phyloP scores from a whole-genome alignment of 2,113 vertebrate genomes.

The Pomatostomus ruficeps region DNA sequence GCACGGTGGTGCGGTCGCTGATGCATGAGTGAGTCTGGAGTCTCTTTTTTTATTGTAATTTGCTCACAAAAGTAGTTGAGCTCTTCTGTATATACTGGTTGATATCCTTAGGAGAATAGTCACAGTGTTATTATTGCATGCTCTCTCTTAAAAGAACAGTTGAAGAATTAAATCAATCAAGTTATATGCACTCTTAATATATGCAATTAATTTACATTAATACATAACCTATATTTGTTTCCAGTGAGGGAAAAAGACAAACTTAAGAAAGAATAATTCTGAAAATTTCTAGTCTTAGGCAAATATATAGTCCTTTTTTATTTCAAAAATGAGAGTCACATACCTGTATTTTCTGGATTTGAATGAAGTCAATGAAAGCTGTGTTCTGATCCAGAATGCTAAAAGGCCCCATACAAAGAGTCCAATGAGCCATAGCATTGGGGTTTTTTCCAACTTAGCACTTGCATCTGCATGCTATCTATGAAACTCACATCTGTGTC shows the following conservation, averaged over 20 bases:
- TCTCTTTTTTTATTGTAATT: not conserved
- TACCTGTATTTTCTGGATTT: not conserved
- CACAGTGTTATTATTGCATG: not conserved
- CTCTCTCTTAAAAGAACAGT: not conserved
- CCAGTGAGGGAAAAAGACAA: not conserved
- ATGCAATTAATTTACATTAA: not conserved
- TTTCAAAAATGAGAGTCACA: not conserved
- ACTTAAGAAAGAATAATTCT: not conserved
- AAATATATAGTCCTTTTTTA: not conserved
- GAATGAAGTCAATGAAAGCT: not conserved
- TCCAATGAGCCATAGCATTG: not conserved
- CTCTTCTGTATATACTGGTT: not conserved
- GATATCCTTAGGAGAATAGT: not conserved
- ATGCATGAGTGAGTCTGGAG: constrained; percentile 82
- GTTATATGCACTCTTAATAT: not conserved
- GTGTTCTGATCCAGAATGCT: not conserved
- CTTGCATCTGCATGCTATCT: not conserved
- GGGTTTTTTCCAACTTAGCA: not conserved
- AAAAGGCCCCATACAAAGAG: not conserved
- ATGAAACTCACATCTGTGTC: constrained; percentile 25
- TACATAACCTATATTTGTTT: not conserved
- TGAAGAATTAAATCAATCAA: not conserved
- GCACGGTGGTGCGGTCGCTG: constrained; percentile 78
- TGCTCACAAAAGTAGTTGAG: not conserved
- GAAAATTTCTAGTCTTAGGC: not conserved